Base-by-base conservation (phyloP, 2,797 vertebrate species). In the Valencia hispanica region DNA sequence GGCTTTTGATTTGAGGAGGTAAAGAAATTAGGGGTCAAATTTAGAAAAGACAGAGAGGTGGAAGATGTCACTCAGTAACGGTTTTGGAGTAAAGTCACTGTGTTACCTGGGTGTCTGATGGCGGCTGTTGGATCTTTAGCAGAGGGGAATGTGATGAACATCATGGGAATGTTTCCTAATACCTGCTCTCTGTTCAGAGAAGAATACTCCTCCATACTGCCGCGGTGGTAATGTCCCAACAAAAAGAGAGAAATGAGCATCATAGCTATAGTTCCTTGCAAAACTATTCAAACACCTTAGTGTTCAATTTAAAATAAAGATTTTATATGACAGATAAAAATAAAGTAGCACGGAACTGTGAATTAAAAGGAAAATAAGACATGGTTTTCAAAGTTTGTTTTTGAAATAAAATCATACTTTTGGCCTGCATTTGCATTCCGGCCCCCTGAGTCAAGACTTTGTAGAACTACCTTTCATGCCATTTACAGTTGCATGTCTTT, bases 111-210 rank as follows among this genome's bases (percentile, higher is more conserved):
- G 57, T 96, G 93, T 61, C 94, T 91, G 78, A 92, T 87, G 79
- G 82, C 91, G 34, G 95, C 73, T 18, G 94, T 95, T 30, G 96
- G 94, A 86, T 97, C 96, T 89, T 97, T 96, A 68, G 95, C 96
- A 0, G 96, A 95, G 0, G 96, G 96, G 82, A 95, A 96, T 22
- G 95, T 96, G 87, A 96, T 91, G 80, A 96, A 96, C 93, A 96
- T 95, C 94, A 96, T 95, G 30, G 95, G 94, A 82, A 96, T 88
- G 82, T 95, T 94, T 0, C 94, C 93, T 0, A 94, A 75, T 11
- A 96, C 93, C 0, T 96, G 82, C 0, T 96, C 94, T 36, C 74
- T 92, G 75, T 83, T 86, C 76, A 95, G 84, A 45, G 93, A 92
- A 0, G 83, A 53, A 25, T 94, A 96, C 0, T 0, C 68, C 8